These are phyloP conservation scores for Percopsis omiscomaycus DNA, from an alignment of 2,797 vertebrate species.

Conservation along the genomic window DNA sequence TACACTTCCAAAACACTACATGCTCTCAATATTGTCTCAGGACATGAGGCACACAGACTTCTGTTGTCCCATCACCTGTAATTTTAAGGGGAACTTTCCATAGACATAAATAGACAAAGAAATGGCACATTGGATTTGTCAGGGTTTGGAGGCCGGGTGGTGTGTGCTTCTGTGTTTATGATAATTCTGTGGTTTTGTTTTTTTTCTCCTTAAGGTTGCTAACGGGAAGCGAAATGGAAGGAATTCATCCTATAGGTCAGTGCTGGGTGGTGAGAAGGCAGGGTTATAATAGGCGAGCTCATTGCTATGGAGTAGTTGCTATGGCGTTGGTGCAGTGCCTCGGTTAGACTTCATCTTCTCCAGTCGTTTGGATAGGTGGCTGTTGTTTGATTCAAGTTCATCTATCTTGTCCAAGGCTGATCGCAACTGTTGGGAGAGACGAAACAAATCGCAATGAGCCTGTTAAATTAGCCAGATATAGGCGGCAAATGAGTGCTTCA, in stretches of 20 bases:
- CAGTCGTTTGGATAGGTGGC: constrained; percentile 89
- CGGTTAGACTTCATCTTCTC: constrained; percentile 94
- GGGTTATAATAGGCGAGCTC: constrained; percentile 46
- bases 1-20: constrained; percentile 9
- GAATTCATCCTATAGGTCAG: constrained; percentile 31
- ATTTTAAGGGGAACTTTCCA: constrained; percentile 24
- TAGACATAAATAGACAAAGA: constrained; percentile 36
- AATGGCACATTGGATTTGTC: constrained; percentile 62
- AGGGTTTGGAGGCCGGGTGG: constrained; percentile 27
- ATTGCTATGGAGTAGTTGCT: constrained; percentile 76
- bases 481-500: no score
- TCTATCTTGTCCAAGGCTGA: constrained; percentile 91
- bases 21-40: constrained; percentile 12
- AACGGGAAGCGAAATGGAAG: constrained; percentile 31
- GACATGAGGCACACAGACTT: constrained; percentile 31
- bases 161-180: constrained; percentile 33
- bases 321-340: constrained; percentile 82
- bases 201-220: constrained; percentile 15
- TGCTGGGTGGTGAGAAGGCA: constrained; percentile 2
- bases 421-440: constrained; percentile 79
- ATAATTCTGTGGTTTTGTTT: constrained; percentile 17
- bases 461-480: background rate
- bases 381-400: constrained; percentile 94
- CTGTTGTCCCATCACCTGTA: constrained; percentile 1
- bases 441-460: background rate